Percentiles rank a stretch among this genome's conserved stretches.
These are phyloP conservation scores for Silurus lanzhouensis DNA, from an alignment of 2,797 vertebrate genomes.

Conservation along the genomic window DNA sequence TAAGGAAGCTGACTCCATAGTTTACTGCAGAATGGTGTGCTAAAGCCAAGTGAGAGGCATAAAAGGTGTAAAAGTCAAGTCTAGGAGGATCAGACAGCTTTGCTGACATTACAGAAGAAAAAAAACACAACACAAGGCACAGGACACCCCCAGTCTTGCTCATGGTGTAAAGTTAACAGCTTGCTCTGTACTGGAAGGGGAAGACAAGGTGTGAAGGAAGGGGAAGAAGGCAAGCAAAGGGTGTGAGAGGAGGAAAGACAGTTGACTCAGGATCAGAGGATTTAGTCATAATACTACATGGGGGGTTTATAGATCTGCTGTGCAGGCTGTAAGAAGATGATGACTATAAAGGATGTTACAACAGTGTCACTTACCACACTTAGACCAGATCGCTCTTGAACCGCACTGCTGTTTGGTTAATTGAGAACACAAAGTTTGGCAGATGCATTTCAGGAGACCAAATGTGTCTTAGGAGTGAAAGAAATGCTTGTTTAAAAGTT, in stretches of 20 bases:
- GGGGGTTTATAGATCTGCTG: conserved; percentile 40
- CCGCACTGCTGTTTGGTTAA: conserved; percentile 12
- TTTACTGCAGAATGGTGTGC: conserved; percentile 6
- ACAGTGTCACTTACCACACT: conserved; percentile 21
- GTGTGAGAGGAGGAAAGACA: conserved; percentile 36
- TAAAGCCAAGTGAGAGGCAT: conserved; percentile 35
- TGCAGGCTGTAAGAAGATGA: conserved; percentile 23
- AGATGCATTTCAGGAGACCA: background rate
- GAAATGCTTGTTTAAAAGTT: background rate
- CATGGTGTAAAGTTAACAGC: conserved; percentile 59
- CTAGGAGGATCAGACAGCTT: conserved; percentile 34
- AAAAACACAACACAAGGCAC: conserved; percentile 31
- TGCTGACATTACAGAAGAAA: conserved; percentile 36
- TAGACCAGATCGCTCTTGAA: conserved; percentile 38
- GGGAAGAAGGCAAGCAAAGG: conserved; percentile 31
- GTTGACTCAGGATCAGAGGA: conserved; percentile 36
- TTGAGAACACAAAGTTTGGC: conserved; percentile 1
- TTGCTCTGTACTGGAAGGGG: conserved; percentile 32
- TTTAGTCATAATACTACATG: conserved; percentile 29
- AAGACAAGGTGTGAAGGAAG: conserved; percentile 59
- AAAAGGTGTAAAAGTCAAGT: conserved; percentile 46
- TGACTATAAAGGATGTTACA: conserved; percentile 26
- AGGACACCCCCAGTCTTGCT: conserved; percentile 23
- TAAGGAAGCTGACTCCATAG: conserved; percentile 34
- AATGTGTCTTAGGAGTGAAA: background rate